Evolutionary conservation across 1,140 invertebrate species (phyloP), one percentile per base, ranked within the genome.

Genomic region (Drosophila serrata): DNA sequence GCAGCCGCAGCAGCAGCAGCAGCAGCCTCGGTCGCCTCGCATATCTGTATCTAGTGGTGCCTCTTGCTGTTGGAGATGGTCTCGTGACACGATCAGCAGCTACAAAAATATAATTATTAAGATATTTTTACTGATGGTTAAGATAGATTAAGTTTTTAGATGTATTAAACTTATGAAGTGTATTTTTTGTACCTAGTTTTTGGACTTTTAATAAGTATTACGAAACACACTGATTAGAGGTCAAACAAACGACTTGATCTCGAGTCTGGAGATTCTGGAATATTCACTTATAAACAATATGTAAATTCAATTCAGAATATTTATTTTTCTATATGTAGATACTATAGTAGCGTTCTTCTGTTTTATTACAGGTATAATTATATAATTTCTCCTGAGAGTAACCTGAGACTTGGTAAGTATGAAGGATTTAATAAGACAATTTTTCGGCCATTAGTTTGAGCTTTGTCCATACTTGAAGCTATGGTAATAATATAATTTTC

Each of bases 21-120:
- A 29, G 40, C 55, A 33, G 65, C 31, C 56, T 73, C 67, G 62
- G 59, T 79, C 82, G 78, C 65, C 46, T 76, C 85, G 84, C 77
- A 77, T 87, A 87, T 87, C 84, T 87, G 84, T 87, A 87, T 87
- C 84, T 87, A 88, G 80, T 77, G 59, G 56, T 56, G 46, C 29
- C 68, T 49, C 49, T 11, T 6, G 8, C 15, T 6, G 8, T 2
- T 57, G 24, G 33, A 49, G 62, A 46, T 76, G 74, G 22, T 9
- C 8, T 8, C 70, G 60, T 75, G 59, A 57, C 70, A 75, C 72
- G 43, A 57, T 6, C 8, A 1, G 8, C 0, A 8, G 19, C 0
- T 24, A 0, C 11, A 0, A 1, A 24, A 22, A 22, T 53, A 37
- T 37, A 6, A 35, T 53, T 53, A 53, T 15, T 22, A 13, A 7